Percentiles rank a stretch among this genome's conserved stretches.
phyloP scores from a whole-genome alignment of 1,140 invertebrate genomes.

The Drosophila nannoptera region DNA sequence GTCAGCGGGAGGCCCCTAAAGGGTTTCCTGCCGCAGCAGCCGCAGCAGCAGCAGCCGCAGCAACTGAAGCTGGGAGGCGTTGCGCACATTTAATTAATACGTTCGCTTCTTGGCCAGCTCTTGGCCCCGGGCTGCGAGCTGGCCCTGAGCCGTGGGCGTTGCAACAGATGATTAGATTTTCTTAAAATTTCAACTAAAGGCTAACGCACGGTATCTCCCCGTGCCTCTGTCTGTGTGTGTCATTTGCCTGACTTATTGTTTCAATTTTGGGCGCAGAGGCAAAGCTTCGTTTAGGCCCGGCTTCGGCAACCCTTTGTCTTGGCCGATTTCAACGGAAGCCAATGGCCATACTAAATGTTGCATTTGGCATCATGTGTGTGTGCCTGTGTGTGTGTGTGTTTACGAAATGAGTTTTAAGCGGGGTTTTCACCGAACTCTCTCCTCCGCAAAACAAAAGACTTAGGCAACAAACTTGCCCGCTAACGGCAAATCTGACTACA shows the following conservation, averaged over 20 bases:
- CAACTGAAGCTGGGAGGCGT: slow-evolving; percentile 65
- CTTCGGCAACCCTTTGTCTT: slow-evolving; percentile 45
- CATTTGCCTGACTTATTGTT: slow-evolving; percentile 69
- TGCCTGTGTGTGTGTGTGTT: slow-evolving; percentile 31
- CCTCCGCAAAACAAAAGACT: slow-evolving; percentile 64
- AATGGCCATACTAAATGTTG: slow-evolving; percentile 45
- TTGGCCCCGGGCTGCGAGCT: slow-evolving; percentile 23
- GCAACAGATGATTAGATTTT: slow-evolving; percentile 77
- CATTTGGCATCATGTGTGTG: slow-evolving; percentile 27
- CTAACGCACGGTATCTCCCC: slow-evolving; percentile 5
- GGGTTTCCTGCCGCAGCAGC: slow-evolving; percentile 37
- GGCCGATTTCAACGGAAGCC: slow-evolving; percentile 68
- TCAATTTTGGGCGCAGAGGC: slow-evolving; percentile 53
- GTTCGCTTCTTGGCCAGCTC: slow-evolving; percentile 64
- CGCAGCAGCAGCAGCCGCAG: slow-evolving; percentile 4
- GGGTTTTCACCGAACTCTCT: slow-evolving; percentile 9
- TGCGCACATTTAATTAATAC: slow-evolving; percentile 79
- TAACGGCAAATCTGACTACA: background rate
- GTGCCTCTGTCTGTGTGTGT: slow-evolving; percentile 46
- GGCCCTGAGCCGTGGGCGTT: slow-evolving; percentile 48
- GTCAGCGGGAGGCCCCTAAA: slow-evolving; percentile 56
- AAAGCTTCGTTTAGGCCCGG: slow-evolving; percentile 65
- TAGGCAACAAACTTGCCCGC: slow-evolving; percentile 49
- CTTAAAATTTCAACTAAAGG: slow-evolving; percentile 66
- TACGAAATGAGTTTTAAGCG: slow-evolving; percentile 55